Evolutionary conservation across 2,888 invertebrate species (phyloP).

Genomic region (Hyposoter dolosus): DNA sequence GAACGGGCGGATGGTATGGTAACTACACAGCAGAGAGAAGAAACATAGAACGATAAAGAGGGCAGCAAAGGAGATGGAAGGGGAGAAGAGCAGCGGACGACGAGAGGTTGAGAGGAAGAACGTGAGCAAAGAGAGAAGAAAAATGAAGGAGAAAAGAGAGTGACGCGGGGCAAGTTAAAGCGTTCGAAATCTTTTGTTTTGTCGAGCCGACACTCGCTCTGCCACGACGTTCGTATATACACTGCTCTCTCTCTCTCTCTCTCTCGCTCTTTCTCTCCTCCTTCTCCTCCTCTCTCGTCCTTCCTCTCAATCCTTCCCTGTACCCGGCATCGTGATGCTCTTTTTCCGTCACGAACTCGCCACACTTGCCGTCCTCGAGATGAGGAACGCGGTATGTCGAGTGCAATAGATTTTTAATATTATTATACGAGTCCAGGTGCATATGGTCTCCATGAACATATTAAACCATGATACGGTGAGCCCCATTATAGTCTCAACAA

Average conservation of each 20-base stretch:
- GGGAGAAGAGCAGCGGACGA: background rate
- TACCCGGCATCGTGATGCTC: conserved; percentile 74
- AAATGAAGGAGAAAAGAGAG: conserved; percentile 61
- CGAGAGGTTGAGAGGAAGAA: conserved; percentile 9
- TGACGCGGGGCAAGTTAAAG: conserved; percentile 69
- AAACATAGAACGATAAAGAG: conserved; percentile 66
- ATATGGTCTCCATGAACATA: conserved; percentile 6
- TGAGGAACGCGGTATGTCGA: conserved; percentile 16
- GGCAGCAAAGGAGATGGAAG: conserved; percentile 53
- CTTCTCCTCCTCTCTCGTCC: conserved; percentile 13
- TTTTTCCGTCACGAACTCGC: conserved; percentile 80
- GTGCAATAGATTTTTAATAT: conserved; percentile 44
- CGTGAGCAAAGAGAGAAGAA: conserved; percentile 21
- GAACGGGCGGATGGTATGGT: conserved; percentile 37
- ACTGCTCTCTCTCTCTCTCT: conserved; percentile 22
- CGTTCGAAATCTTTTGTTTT: conserved; percentile 73
- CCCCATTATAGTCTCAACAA: conserved; percentile 52
- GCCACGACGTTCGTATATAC: conserved; percentile 60
- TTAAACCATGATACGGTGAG: conserved; percentile 32
- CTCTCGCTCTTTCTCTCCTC: conserved; percentile 25
- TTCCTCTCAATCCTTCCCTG: conserved; percentile 20
- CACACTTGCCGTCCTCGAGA: conserved; percentile 51
- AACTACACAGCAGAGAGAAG: conserved; percentile 38
- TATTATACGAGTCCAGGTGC: conserved; percentile 61
- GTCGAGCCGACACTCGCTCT: conserved; percentile 72